These are phyloP conservation scores for Drosophila kambysellisi DNA, from an alignment of 2,888 invertebrate genomes.

Conservation along the genomic window DNA sequence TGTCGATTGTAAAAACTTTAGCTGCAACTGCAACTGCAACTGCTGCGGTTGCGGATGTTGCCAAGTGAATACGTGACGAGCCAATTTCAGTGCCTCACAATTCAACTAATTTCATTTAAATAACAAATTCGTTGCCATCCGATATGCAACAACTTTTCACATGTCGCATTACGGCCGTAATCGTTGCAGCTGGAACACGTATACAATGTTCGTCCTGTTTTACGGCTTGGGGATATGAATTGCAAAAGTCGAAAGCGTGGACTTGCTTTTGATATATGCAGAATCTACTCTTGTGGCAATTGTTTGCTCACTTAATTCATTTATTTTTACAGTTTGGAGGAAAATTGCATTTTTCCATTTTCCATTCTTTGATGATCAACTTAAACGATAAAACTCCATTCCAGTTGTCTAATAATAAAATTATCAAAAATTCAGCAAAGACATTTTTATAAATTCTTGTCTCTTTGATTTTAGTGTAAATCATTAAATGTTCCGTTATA, in stretches of 20 bases:
- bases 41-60: constrained; percentile 32
- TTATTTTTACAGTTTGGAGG: background rate
- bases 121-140: constrained; percentile 52
- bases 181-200: background rate
- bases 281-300: background rate
- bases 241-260: background rate
- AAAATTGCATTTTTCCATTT: background rate
- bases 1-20: constrained; percentile 58
- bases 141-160: constrained; percentile 38
- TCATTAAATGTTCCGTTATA: too few species aligned
- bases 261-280: background rate
- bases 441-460: background rate
- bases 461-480: background rate
- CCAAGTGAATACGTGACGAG: constrained; percentile 65
- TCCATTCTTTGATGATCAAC: too few species aligned
- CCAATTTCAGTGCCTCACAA: constrained; percentile 44
- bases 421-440: background rate
- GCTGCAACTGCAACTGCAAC: constrained; percentile 22
- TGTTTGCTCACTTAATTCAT: background rate
- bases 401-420: too few species aligned
- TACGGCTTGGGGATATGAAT: background rate
- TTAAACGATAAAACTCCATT: too few species aligned
- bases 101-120: constrained; percentile 69
- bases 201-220: constrained; percentile 2
- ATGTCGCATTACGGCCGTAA: constrained; percentile 17